phyloP scores from a whole-genome alignment of 2,888 invertebrate species.

The Julus scandinavius region DNA sequence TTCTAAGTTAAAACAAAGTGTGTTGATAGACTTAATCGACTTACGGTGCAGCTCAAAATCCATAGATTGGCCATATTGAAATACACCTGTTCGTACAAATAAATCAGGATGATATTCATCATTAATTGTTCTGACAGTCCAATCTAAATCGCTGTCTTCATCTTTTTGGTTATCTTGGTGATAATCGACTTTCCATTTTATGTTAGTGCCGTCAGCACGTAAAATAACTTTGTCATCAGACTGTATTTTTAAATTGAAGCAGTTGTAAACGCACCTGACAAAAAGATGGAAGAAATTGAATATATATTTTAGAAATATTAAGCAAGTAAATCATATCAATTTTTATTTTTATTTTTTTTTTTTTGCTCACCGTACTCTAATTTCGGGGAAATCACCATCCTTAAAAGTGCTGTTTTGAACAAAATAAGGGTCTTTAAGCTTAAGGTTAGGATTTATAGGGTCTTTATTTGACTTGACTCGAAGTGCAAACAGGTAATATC shows the following conservation, averaged over 20 bases:
- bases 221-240: neutral
- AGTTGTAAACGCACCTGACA: neutral
- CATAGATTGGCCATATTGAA: neutral
- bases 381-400: neutral
- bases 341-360: neutral
- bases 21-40: no score
- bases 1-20: no score
- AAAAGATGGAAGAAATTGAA: neutral
- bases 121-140: neutral
- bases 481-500: neutral
- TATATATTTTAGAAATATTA: neutral
- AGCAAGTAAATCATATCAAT: neutral
- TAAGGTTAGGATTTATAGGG: no score
- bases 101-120: neutral
- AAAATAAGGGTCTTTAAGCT: neutral
- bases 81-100: neutral
- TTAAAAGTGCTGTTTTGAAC: neutral
- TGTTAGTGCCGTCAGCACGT: neutral
- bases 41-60: neutral
- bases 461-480: neutral
- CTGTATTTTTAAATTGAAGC: neutral
- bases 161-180: neutral
- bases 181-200: neutral
- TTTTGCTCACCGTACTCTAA: neutral
- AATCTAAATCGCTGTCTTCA: neutral